A percentile compares a stretch with the other conserved stretches of the same genome.
These are phyloP conservation scores for Calephelis nemesis DNA, from an alignment of 1,140 invertebrate genomes.

Conservation along the genomic window DNA sequence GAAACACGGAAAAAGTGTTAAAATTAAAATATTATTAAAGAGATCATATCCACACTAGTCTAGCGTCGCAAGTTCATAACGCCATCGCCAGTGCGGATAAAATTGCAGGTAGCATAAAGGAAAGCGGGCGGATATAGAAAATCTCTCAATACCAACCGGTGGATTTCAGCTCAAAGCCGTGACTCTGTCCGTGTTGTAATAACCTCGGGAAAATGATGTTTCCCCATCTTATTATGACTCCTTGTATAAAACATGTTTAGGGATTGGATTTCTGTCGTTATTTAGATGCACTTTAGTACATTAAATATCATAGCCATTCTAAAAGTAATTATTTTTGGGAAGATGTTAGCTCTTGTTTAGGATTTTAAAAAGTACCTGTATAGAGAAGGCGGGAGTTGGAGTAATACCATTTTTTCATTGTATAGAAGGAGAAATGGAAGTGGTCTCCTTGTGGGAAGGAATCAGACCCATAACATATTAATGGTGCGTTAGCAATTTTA, in stretches of 20 bases:
- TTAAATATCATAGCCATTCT: neutral
- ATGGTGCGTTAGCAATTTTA: too few species aligned
- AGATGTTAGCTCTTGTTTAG: too few species aligned
- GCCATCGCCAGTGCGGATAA: conserved; percentile 63
- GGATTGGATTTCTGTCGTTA: neutral
- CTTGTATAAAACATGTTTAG: conserved; percentile 5
- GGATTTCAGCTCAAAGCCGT: conserved; percentile 59
- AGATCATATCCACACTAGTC: conserved; percentile 41
- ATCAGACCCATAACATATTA: too few species aligned
- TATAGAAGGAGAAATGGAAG: too few species aligned
- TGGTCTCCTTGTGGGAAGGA: too few species aligned
- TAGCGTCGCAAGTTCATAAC: conserved; percentile 53
- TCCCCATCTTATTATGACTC: conserved; percentile 18
- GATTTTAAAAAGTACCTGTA: too few species aligned
- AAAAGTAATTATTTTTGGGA: neutral
- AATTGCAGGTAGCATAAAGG: conserved; percentile 72
- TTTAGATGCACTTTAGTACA: neutral
- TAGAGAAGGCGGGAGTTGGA: too few species aligned
- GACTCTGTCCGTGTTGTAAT: conserved; percentile 40
- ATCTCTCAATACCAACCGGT: conserved; percentile 69
- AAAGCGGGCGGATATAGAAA: conserved; percentile 75
- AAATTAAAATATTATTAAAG: neutral
- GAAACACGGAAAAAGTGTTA: too few species aligned
- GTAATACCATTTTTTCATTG: too few species aligned
- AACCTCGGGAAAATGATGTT: conserved; percentile 29